These are phyloP conservation scores for Ostrea denselamellosa DNA, from an alignment of 1,140 invertebrate genomes.

Conservation along the genomic window DNA sequence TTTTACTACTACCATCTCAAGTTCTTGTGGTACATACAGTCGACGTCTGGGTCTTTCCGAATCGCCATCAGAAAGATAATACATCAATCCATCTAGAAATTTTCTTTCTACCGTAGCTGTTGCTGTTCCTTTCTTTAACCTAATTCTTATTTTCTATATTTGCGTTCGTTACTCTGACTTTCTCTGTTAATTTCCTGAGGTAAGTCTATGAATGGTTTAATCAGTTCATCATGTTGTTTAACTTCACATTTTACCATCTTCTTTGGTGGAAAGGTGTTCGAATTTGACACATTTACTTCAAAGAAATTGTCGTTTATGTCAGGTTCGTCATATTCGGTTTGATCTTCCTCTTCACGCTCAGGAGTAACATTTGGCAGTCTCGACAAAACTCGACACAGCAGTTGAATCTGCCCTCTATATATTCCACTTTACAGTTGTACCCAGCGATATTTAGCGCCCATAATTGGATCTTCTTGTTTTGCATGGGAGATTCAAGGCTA, in stretches of 20 bases:
- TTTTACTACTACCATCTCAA: conserved; percentile 2
- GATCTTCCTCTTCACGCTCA: background rate
- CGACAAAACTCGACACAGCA: conserved; percentile 56
- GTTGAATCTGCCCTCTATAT: conserved; percentile 55
- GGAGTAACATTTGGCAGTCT: conserved; percentile 22
- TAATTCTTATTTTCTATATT: background rate
- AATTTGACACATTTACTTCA: background rate
- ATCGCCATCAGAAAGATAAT: too few species aligned
- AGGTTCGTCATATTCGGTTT: background rate
- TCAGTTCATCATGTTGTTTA: background rate
- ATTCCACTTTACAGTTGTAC: conserved; percentile 59
- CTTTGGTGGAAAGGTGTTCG: background rate
- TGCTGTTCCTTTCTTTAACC: background rate
- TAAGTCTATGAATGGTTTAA: background rate
- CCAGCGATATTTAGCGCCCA: conserved; percentile 59
- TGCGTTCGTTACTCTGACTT: background rate
- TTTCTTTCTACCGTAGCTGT: background rate
- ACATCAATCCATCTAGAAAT: background rate
- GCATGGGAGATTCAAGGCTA: conserved; percentile 54
- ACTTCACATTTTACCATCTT: background rate
- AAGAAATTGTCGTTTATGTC: background rate
- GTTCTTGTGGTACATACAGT: conserved; percentile 47
- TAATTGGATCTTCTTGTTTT: conserved; percentile 62
- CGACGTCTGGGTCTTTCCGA: background rate
- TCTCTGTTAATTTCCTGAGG: background rate